A percentile compares a stretch with the other conserved stretches of the same genome.
phyloP scores from a whole-genome alignment of 64 coral and sea anemone species.

The Pocillopora verrucosa region DNA sequence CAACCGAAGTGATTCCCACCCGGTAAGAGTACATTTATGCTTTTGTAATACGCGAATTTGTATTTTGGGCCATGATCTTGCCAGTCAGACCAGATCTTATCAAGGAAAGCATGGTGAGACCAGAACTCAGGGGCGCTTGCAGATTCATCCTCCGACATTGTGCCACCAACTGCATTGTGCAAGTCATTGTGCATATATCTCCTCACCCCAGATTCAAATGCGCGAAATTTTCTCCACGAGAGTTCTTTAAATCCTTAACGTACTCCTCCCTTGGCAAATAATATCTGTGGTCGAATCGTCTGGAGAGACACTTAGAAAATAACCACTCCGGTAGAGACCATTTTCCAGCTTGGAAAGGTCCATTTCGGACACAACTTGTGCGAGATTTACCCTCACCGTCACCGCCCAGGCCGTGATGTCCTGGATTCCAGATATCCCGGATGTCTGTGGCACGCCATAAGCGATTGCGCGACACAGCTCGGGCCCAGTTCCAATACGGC shows the following conservation, averaged over 20 bases:
- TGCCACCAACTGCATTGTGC: conserved; percentile 64
- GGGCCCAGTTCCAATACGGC: conserved; percentile 80
- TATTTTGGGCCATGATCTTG: conserved; percentile 59
- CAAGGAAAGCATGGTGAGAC: conserved; percentile 74
- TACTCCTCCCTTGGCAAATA: conserved; percentile 18
- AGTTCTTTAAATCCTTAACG: conserved; percentile 21
- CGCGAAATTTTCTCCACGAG: conserved; percentile 39
- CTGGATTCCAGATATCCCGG: conserved; percentile 76
- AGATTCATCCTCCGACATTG: conserved; percentile 37
- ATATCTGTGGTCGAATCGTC: conserved; percentile 34
- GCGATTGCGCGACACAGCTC: conserved; percentile 23
- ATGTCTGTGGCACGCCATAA: conserved; percentile 41
- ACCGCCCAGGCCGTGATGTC: conserved; percentile 67
- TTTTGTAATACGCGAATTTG: conserved; percentile 26
- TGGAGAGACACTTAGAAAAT: conserved; percentile 35
- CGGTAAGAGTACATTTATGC: conserved; percentile 30
- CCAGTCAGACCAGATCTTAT: conserved; percentile 83
- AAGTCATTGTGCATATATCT: conserved; percentile 36
- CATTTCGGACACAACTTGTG: conserved; percentile 32
- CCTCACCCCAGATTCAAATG: conserved; percentile 57
- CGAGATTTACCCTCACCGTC: conserved; percentile 60
- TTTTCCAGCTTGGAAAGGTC: conserved; percentile 40
- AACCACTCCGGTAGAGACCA: conserved; percentile 39
- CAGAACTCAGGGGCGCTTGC: conserved; percentile 70
- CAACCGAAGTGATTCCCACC: conserved; percentile 36